A percentile compares a stretch with the other conserved stretches of the same genome.
phyloP scores from a whole-genome alignment of 2,797 vertebrate genomes.

The Naso thynnoides region DNA sequence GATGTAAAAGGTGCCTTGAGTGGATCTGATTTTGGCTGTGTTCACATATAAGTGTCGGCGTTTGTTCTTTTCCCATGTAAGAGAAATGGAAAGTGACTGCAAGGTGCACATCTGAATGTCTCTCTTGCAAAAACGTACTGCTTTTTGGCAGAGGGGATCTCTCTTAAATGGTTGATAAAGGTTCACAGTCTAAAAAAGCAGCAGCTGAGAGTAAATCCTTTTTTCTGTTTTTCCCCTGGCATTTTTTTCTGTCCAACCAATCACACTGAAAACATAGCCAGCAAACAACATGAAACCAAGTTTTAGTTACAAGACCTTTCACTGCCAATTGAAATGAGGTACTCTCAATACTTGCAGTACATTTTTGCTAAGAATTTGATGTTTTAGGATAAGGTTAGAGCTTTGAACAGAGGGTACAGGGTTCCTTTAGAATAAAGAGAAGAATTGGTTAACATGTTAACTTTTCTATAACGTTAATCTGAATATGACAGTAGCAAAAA shows the following conservation, averaged over 20 bases:
- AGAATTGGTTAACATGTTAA: background rate
- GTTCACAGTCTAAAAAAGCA: slow-evolving; percentile 4
- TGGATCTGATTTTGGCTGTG: background rate
- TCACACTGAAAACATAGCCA: background rate
- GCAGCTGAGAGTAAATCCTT: background rate
- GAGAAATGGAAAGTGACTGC: slow-evolving; percentile 25
- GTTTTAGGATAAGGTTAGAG: background rate
- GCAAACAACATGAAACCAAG: background rate
- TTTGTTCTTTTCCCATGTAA: slow-evolving; percentile 6
- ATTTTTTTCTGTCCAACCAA: background rate
- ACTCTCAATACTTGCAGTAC: background rate
- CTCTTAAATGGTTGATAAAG: background rate
- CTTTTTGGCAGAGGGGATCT: slow-evolving; percentile 10
- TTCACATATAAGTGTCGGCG: background rate
- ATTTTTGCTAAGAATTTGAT: background rate
- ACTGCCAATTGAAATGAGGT: background rate
- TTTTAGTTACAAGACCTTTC: background rate
- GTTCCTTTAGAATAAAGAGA: background rate
- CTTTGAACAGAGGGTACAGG: background rate
- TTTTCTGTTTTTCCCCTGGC: background rate
- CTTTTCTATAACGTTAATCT: background rate
- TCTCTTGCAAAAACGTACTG: background rate
- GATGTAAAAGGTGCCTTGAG: background rate
- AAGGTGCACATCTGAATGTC: slow-evolving; percentile 17
- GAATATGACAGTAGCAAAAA: too few species aligned